These are phyloP conservation scores for Xenotilapia flavipinnis DNA, from an alignment of 2,113 vertebrate species.

Conservation along the genomic window DNA sequence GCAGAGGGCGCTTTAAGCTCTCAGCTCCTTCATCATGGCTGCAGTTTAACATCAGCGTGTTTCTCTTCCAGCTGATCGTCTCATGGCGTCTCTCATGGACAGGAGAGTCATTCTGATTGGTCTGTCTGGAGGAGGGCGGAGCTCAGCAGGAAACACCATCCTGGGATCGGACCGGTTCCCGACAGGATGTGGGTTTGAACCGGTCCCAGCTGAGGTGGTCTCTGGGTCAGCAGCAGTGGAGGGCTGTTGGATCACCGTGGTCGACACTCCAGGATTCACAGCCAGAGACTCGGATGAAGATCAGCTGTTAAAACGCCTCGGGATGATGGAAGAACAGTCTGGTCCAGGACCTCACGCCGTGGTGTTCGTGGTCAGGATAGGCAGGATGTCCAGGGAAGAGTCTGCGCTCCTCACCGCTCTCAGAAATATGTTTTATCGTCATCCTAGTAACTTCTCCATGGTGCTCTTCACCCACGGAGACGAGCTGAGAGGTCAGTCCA, in stretches of 20 bases:
- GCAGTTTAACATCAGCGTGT: neutral
- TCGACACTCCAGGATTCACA: neutral
- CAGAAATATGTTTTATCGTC: fast-evolving
- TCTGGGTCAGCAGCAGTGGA: neutral
- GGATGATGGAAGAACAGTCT: fast-evolving
- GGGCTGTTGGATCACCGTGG: neutral
- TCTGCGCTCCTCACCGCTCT: neutral
- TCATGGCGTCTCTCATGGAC: neutral
- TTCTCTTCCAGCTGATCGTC: neutral
- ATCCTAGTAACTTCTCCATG: neutral
- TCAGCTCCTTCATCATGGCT: neutral
- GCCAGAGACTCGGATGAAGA: neutral
- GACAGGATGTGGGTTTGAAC: neutral
- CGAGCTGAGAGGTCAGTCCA: neutral
- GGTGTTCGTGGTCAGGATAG: neutral
- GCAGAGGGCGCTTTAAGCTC: neutral
- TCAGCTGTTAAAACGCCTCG: fast-evolving
- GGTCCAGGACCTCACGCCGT: neutral
- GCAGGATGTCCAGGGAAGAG: neutral
- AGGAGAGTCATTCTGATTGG: neutral
- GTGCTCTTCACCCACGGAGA: neutral
- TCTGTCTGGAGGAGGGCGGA: neutral
- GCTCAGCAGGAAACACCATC: neutral
- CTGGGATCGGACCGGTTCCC: neutral
- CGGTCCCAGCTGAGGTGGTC: neutral